These are phyloP conservation scores for Orientallactaga sibirica DNA, from an alignment of 2,797 vertebrate species.

Conservation along the genomic window DNA sequence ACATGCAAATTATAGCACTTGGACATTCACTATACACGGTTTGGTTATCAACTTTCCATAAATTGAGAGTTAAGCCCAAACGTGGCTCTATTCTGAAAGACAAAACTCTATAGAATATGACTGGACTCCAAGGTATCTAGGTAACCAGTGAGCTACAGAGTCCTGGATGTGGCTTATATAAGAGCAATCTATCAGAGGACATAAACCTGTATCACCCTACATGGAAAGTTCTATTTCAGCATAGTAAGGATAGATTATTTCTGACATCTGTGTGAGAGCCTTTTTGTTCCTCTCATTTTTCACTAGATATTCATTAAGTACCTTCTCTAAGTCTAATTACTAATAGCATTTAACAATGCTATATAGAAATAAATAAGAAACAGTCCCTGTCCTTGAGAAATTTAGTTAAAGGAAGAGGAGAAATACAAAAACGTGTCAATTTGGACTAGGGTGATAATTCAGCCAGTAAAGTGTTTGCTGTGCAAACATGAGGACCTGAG, in stretches of 20 bases:
- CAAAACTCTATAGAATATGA: not conserved
- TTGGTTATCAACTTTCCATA: conserved; percentile 11
- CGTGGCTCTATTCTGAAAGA: not conserved
- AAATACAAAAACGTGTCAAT: too few relatives aligned
- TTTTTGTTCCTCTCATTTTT: conserved; percentile 21
- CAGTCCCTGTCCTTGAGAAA: not conserved
- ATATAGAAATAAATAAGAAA: conserved; percentile 28
- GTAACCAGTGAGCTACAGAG: not conserved
- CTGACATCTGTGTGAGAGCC: not conserved
- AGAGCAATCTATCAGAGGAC: not conserved
- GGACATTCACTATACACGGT: not conserved
- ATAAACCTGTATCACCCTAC: not conserved
- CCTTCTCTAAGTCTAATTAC: not conserved
- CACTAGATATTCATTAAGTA: not conserved
- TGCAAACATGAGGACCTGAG: too few relatives aligned
- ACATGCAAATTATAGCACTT: not conserved
- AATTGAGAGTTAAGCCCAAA: not conserved
- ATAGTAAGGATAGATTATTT: not conserved
- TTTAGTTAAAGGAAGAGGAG: too few relatives aligned
- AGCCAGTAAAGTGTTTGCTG: too few relatives aligned
- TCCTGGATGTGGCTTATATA: accelerated
- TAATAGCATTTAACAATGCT: conserved; percentile 7
- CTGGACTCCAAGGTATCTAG: not conserved
- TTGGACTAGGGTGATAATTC: too few relatives aligned
- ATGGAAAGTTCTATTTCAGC: not conserved